phyloP scores from a whole-genome alignment of 92 coral and sea anemone genomes.

The Bergia puertoricense region DNA sequence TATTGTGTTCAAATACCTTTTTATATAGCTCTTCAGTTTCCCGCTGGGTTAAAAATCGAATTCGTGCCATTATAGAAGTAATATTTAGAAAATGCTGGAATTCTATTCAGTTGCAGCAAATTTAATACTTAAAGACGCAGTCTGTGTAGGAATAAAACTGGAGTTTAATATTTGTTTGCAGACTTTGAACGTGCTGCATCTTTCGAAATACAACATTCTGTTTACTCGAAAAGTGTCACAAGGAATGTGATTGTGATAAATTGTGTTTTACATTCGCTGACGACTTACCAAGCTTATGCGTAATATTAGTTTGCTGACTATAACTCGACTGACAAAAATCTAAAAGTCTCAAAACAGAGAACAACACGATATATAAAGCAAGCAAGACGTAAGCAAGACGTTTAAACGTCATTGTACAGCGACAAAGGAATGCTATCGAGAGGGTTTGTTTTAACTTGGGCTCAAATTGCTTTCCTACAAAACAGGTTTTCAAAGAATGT shows the following conservation, averaged over 20 bases:
- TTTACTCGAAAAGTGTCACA: too few relatives aligned
- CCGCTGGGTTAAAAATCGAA: neutral
- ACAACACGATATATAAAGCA: neutral
- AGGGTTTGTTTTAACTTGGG: conserved; percentile 39
- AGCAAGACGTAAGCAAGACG: neutral
- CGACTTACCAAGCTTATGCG: neutral
- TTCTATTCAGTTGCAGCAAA: too few relatives aligned
- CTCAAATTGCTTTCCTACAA: conserved; percentile 10
- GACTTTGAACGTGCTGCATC: too few relatives aligned
- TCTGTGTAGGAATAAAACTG: too few relatives aligned
- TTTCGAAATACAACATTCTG: too few relatives aligned
- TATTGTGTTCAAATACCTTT: neutral
- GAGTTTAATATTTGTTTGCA: too few relatives aligned
- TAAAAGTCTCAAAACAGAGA: neutral
- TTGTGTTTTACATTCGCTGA: neutral
- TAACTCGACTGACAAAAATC: conserved; percentile 13
- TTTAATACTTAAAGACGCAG: too few relatives aligned
- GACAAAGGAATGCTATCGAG: conserved; percentile 54
- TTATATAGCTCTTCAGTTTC: neutral
- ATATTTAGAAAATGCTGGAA: too few relatives aligned
- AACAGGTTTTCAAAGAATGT: conserved; percentile 42
- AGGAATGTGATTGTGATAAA: too few relatives aligned
- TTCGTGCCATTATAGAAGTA: too few relatives aligned
- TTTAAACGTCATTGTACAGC: neutral
- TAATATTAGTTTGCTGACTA: conserved; percentile 2